Conservation (phyloP, 37 sponge, comb jelly and placozoan genomes). For the Beroe forskalii region DNA sequence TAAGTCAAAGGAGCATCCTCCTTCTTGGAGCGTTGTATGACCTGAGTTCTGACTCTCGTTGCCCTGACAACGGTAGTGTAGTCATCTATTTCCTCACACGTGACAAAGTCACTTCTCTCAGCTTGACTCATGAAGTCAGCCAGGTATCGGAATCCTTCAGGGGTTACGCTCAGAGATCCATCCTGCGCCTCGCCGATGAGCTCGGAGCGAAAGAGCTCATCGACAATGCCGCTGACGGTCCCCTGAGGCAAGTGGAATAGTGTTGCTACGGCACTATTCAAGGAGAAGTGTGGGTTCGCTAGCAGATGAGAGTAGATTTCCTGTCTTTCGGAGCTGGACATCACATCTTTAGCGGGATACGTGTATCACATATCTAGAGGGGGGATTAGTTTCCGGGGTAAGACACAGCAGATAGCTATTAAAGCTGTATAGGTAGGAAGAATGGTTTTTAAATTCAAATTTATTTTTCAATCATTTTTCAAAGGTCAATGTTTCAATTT, state of each 20-base stretch:
- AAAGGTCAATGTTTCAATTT: no score
- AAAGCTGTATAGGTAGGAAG: no score
- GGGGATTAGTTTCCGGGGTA: no score
- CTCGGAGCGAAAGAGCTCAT: neutral
- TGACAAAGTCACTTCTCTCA: neutral
- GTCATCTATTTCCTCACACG: neutral
- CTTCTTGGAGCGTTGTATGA: no score
- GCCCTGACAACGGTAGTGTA: neutral
- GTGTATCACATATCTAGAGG: no score
- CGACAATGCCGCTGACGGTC: neutral
- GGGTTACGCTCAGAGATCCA: neutral
- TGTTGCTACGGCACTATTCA: neutral
- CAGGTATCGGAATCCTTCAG: neutral
- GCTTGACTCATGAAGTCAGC: neutral
- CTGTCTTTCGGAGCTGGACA: constrained; percentile 22
- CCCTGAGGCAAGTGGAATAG: neutral
- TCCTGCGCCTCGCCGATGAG: neutral
- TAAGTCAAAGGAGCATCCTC: neutral
- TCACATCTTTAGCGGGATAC: neutral
- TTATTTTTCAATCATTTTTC: no score
- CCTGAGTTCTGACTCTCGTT: neutral
- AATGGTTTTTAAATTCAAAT: no score
- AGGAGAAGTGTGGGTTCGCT: neutral
- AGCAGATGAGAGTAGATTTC: constrained; percentile 7
- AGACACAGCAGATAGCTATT: no score